Evolutionary conservation across 2,113 vertebrate genomes (phyloP).

Genomic region (Carassius carassius): DNA sequence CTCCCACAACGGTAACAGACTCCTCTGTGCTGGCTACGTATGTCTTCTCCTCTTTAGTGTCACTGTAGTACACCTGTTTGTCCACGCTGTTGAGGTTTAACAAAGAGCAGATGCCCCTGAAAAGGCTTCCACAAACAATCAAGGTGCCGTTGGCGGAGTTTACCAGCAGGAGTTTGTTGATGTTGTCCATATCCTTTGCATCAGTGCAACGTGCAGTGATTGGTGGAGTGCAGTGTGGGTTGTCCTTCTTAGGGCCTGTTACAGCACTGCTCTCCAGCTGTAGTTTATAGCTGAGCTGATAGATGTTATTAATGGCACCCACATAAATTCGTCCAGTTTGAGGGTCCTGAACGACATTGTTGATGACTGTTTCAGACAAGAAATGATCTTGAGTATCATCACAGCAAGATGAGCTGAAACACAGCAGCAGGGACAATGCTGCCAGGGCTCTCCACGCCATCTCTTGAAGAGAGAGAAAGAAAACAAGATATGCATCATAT

Average conservation of each 20-base stretch:
- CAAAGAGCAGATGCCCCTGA: conserved; percentile 90
- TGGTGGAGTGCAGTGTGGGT: conserved; percentile 88
- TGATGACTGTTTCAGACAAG: conserved; percentile 78
- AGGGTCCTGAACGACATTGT: conserved; percentile 82
- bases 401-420: not conserved
- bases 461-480: conserved; percentile 56
- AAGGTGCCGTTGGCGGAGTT: conserved; percentile 71
- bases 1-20: conserved; percentile 85
- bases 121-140: conserved; percentile 91
- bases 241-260: conserved; percentile 81
- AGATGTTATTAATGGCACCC: conserved; percentile 86
- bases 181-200: conserved; percentile 78
- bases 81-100: conserved; percentile 80
- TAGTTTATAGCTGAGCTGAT: conserved; percentile 82
- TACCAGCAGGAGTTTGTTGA: conserved; percentile 90
- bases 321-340: conserved; percentile 84
- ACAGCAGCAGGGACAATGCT: conserved; percentile 33
- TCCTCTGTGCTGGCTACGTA: conserved; percentile 92
- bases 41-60: conserved; percentile 88
- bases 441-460: conserved; percentile 66
- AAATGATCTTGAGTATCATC: conserved; percentile 51
- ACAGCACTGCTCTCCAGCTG: conserved; percentile 60
- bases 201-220: conserved; percentile 80
- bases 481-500: not conserved
- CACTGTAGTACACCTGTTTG: conserved; percentile 79